phyloP scores from a whole-genome alignment of 2,113 vertebrate genomes.

The Erythrolamprus reginae region DNA sequence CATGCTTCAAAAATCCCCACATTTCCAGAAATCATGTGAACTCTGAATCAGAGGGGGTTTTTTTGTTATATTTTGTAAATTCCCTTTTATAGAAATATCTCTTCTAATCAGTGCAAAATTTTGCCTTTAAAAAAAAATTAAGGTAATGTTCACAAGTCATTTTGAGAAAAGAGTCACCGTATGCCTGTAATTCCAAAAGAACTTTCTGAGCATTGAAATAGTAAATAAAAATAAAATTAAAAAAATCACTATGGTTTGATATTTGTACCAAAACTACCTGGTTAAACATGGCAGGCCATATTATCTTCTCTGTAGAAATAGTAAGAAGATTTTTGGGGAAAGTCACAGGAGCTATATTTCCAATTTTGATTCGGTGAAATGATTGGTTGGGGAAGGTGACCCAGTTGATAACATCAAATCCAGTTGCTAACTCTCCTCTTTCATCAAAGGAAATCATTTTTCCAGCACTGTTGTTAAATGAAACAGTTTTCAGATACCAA shows the following conservation, averaged over 20 bases:
- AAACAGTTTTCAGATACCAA: not conserved
- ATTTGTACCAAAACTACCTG: not conserved
- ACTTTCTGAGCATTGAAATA: not conserved
- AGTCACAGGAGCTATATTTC: not conserved
- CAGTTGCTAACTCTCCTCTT: not conserved
- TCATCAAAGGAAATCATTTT: not conserved
- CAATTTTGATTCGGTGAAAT: not conserved
- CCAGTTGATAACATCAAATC: slow-evolving; percentile 7
- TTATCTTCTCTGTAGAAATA: not conserved
- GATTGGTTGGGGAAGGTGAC: not conserved
- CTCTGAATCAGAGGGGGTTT: not conserved
- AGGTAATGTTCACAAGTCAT: no score
- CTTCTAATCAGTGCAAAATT: not conserved
- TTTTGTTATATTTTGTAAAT: slow-evolving; percentile 19
- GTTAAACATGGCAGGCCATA: not conserved
- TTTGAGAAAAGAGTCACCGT: no score
- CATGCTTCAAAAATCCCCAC: slow-evolving; percentile 49
- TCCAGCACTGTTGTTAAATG: not conserved
- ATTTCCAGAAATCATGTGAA: slow-evolving; percentile 39
- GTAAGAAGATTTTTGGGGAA: rapidly evolving
- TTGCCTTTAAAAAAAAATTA: no score
- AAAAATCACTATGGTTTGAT: not conserved
- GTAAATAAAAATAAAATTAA: not conserved
- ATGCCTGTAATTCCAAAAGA: not conserved
- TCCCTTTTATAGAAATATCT: not conserved